These are phyloP conservation scores for Mustela nigripes DNA, from an alignment of 2,113 vertebrate species.

Conservation along the genomic window DNA sequence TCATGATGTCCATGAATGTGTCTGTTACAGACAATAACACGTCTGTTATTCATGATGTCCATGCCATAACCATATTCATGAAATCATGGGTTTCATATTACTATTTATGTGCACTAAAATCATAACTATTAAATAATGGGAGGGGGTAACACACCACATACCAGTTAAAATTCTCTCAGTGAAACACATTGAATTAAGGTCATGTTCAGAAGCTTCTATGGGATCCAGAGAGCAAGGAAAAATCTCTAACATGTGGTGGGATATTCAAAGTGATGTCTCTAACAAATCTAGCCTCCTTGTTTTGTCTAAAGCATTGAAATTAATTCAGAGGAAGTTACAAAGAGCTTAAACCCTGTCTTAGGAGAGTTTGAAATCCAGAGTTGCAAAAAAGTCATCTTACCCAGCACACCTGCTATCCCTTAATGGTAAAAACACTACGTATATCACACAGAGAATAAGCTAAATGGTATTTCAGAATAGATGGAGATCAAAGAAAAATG, in stretches of 20 bases:
- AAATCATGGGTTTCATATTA: neutral
- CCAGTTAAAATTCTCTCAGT: neutral
- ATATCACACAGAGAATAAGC: neutral
- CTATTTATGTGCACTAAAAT: neutral
- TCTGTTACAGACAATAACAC: neutral
- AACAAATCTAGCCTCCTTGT: neutral
- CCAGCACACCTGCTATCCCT: neutral
- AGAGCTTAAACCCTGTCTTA: neutral
- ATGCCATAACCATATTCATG: neutral
- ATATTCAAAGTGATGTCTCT: neutral
- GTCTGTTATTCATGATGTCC: neutral
- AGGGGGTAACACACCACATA: neutral
- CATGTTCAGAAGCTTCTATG: neutral
- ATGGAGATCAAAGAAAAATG: neutral
- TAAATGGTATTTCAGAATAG: neutral
- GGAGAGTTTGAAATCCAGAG: neutral
- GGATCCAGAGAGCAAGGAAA: neutral
- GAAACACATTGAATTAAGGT: neutral
- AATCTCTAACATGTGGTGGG: neutral
- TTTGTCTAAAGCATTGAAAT: neutral
- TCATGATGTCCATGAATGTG: neutral
- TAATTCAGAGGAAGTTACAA: neutral
- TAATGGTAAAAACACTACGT: neutral
- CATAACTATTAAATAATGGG: neutral
- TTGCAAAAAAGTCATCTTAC: neutral